A percentile compares a stretch with the other conserved stretches of the same genome.
These are phyloP conservation scores for Drosophila nigrodunni DNA, from an alignment of 1,140 invertebrate genomes.

Conservation along the genomic window DNA sequence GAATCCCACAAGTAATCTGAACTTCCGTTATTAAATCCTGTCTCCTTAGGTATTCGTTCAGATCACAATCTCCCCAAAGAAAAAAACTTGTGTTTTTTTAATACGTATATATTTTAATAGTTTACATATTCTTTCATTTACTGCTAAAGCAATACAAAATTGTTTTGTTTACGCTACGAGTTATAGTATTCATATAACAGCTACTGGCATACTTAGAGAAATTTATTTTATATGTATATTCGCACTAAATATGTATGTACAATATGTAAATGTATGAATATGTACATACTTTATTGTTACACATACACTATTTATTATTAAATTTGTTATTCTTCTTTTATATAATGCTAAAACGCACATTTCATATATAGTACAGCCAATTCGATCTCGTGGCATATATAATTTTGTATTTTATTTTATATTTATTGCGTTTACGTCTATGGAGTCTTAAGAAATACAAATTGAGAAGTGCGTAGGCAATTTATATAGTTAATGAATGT, in stretches of 20 bases:
- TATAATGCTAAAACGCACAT: slow-evolving; percentile 72
- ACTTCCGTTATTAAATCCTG: too few relatives aligned
- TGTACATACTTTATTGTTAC: slow-evolving; percentile 29
- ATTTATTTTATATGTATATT: slow-evolving; percentile 36
- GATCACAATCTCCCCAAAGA: too few relatives aligned
- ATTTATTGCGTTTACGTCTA: slow-evolving; percentile 38
- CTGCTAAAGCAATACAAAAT: slow-evolving; percentile 69
- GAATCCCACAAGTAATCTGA: too few relatives aligned
- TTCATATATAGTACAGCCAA: slow-evolving; percentile 41
- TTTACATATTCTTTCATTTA: slow-evolving; percentile 42
- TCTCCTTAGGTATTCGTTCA: too few relatives aligned
- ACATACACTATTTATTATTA: background rate
- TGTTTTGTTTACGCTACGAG: slow-evolving; percentile 50
- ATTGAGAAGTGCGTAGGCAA: slow-evolving; percentile 25
- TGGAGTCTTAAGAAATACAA: slow-evolving; percentile 28
- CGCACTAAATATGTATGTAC: slow-evolving; percentile 56
- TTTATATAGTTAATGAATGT: slow-evolving; percentile 20
- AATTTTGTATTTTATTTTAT: slow-evolving; percentile 10
- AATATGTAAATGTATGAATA: slow-evolving; percentile 33
- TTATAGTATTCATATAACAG: slow-evolving; percentile 44
- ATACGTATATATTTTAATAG: slow-evolving; percentile 50
- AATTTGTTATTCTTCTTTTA: background rate
- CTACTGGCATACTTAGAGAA: slow-evolving; percentile 59
- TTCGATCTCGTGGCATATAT: slow-evolving; percentile 23
- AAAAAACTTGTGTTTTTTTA: slow-evolving; percentile 35